Evolutionary conservation across 2,797 vertebrate species (phyloP).

Genomic region (Chromobotia macracanthus): DNA sequence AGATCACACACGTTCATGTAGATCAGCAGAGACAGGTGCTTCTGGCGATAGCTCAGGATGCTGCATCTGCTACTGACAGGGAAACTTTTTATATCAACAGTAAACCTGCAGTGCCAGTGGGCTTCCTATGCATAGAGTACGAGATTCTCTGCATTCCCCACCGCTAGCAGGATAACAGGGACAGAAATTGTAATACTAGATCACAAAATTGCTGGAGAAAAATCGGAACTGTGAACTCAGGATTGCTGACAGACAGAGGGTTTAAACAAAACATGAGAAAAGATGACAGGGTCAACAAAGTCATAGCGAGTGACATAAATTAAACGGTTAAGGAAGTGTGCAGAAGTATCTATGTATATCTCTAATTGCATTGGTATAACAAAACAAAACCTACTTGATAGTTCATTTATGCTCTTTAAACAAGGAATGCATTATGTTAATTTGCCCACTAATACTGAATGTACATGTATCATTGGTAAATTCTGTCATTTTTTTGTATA

Average conservation of each 20-base stretch:
- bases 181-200: slow-evolving; percentile 37
- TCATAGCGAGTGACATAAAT: slow-evolving; percentile 4
- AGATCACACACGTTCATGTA: slow-evolving; percentile 46
- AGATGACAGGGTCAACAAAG: background rate
- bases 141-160: slow-evolving; percentile 2
- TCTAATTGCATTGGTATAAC: background rate
- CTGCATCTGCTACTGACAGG: slow-evolving; percentile 64
- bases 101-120: background rate
- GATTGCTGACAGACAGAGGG: slow-evolving; percentile 15
- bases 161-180: slow-evolving; percentile 12
- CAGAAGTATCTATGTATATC: background rate
- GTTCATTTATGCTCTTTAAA: background rate
- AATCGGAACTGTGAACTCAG: slow-evolving; percentile 31
- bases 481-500: background rate
- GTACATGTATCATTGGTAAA: background rate
- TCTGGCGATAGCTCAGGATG: slow-evolving; percentile 43
- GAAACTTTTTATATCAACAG: slow-evolving; percentile 12
- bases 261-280: slow-evolving; percentile 9
- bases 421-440: background rate
- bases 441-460: background rate
- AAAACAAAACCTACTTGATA: background rate
- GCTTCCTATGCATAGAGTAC: background rate
- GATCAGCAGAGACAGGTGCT: slow-evolving; percentile 65
- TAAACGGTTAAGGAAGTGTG: background rate
- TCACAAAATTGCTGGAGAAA: slow-evolving; percentile 10